Evolutionary conservation across 2,797 vertebrate genomes (phyloP), one percentile per base, ranked within the genome.

Genomic region (Myotis findleyi): DNA sequence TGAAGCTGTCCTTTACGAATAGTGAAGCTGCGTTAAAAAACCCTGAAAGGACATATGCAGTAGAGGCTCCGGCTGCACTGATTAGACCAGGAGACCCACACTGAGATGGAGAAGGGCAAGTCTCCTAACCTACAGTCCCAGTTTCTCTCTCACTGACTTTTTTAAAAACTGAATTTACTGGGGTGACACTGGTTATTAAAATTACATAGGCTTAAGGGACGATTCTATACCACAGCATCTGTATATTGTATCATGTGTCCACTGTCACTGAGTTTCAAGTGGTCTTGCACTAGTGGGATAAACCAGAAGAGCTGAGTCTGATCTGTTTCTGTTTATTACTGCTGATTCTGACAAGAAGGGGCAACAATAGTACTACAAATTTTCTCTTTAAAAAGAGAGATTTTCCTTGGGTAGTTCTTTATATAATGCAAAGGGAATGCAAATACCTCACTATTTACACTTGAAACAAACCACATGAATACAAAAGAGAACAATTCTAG

Each of bases 341-440:
- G 21, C 77, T 44, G 21, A 64, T 16, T 94, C 69, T 82, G 41
- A 88, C 36, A 62, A 80, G 38, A 51, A 44, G 11, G 33, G 47
- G 51, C 57, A 88, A 75, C 27, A 20, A 71, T 0, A 25, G 36
- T 41, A 66, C 51, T 30, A 87, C 59, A 76, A 38, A 64, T 55
- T 41, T 89, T 92, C 51, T 77, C 18, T 90, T 53, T 73, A 73
- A 12, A 12, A 73, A 53, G n/a, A 75, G 23, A 80, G 27, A 38
- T 38, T 94, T 92, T 80, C 89, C 47, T 81, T n/a, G n/a, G 21
- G 77, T n/a, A 41, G 38, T 68, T 86, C 79, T 57, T 95, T 71
- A 66, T 23, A 47, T 68, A 77, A 89, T 41, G 72, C 13, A 36
- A 25, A 51, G 21, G 53, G 68, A 92, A 73, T 84, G 82, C 33